Evolutionary conservation across 1,140 invertebrate species (phyloP), one percentile per base, ranked within the genome.

Genomic region (Hylaeus volcanicus): DNA sequence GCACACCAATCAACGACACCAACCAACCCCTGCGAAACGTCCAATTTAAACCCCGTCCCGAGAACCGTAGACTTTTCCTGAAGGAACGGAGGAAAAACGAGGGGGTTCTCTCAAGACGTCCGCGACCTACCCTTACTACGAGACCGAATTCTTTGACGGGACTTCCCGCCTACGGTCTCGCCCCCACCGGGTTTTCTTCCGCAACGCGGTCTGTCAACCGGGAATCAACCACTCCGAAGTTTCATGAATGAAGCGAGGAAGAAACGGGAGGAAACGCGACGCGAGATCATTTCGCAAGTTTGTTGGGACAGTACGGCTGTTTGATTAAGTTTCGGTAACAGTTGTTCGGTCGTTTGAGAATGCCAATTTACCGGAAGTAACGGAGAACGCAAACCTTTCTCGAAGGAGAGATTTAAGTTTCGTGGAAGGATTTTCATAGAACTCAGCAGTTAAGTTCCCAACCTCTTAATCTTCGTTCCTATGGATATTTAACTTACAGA

Each of bases 71-170:
- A 89, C 88, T 90, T 91, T 90, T 89, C 86, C 73, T 71, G 26
- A 66, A 74, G 82, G 81, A 69, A 80, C 83, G 65, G 9, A 79
- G 88, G 89, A 93, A 93, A 93, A 92, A 91, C 86, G 78, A 89
- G 92, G 90, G 90, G 26, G n/a, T n/a, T 88, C 84, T 82, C 82
- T 86, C 86, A 85, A 92, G 90, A 88, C 87, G 82, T 87, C 82
- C 92, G 71, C 87, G 91, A 93, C 91, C 92, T 93, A 91, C 90
- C 92, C 90, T 89, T 92, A 93, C 91, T 92, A 89, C 63, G 74
- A 69, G 12, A 26, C 79, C 60, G 85, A 82, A 89, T 90, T 91
- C 90, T 91, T 89, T 86, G 87, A 89, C 56, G 72, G 81, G 65
- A 58, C 68, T 83, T 82, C 82, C 55, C 55, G 74, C 56, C 83